phyloP scores from a whole-genome alignment of 2,113 vertebrate species.

The Gulo gulo region DNA sequence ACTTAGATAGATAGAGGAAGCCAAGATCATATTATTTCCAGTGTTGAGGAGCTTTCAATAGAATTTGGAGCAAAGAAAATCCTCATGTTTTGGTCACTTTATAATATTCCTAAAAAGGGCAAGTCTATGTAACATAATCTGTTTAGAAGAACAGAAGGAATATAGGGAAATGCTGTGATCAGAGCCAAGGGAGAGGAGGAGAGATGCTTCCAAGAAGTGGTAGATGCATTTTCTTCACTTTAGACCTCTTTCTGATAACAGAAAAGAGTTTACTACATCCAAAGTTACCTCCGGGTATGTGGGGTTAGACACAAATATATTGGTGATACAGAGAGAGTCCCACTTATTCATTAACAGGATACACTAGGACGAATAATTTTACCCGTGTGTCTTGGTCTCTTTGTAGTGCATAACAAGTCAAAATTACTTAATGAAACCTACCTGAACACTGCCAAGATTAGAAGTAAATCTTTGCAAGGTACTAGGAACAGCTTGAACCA shows the following conservation, averaged over 20 bases:
- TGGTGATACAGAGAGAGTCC: neutral
- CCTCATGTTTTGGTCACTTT: neutral
- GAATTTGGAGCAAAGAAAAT: neutral
- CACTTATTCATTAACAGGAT: neutral
- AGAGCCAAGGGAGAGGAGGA: neutral
- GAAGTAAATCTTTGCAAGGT: conserved; percentile 35
- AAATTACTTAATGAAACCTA: conserved; percentile 38
- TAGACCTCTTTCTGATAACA: neutral
- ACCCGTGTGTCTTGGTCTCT: neutral
- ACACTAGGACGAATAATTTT: conserved; percentile 1
- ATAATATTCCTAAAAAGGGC: neutral
- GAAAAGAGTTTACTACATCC: neutral
- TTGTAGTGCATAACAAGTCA: neutral
- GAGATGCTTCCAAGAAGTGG: neutral
- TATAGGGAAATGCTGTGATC: neutral
- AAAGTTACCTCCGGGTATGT: neutral
- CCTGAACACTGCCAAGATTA: conserved; percentile 23
- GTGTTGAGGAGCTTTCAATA: neutral
- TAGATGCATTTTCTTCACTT: neutral
- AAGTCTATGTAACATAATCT: neutral
- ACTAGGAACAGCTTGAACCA: neutral
- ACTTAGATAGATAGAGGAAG: neutral
- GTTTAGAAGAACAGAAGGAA: neutral
- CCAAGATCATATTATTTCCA: neutral
- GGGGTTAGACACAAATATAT: neutral